Evolutionary conservation across 2,888 invertebrate species (phyloP), one percentile per base, ranked within the genome.

Genomic region (Aphidoletes aphidimyza): DNA sequence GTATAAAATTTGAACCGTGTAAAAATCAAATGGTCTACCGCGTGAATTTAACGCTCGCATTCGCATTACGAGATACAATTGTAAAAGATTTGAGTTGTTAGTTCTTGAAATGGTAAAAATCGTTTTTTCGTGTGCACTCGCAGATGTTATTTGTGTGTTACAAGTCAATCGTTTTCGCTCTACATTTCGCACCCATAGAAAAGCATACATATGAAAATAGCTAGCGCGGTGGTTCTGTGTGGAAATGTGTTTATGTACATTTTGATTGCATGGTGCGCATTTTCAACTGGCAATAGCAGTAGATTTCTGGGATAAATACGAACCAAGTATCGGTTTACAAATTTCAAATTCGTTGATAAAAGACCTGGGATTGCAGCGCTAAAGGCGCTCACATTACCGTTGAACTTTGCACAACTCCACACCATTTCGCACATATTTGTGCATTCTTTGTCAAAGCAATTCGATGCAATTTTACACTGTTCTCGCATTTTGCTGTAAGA

Each of bases 31-130:
- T 30, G 3, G 22, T 11, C 26, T 69, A 30, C 69, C 34, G 69
- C 69, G 69, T 69, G 69, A 26, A 69, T n/a, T 69, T 6, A 69
- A 30, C 14, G 22, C 14, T 5, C 5, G 8, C 26, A 19, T 26
- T 54, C 54, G 8, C 2, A 22, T 3, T 54, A 54, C 26, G 26
- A n/a, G 9, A 17, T 47, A 47, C 47, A 54, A 49, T 26, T 54
- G 54, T 26, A 26, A 26, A 54, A 49, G 49, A 49, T 49, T 49
- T 49, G 49, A 8, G 49, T 49, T 49, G 54, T 54, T 8, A 2
- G 54, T 54, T 54, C 54, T 54, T 54, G 26, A 54, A 54, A 22
- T 54, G 26, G 54, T 26, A 54, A 22, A 54, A 54, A 54, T 54
- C 54, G 26, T 26, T 54, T 49, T 42, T 14, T 42, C 42, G 22